Evolutionary conservation across 1,140 invertebrate genomes (phyloP).

Genomic region (Listronotus bonariensis): DNA sequence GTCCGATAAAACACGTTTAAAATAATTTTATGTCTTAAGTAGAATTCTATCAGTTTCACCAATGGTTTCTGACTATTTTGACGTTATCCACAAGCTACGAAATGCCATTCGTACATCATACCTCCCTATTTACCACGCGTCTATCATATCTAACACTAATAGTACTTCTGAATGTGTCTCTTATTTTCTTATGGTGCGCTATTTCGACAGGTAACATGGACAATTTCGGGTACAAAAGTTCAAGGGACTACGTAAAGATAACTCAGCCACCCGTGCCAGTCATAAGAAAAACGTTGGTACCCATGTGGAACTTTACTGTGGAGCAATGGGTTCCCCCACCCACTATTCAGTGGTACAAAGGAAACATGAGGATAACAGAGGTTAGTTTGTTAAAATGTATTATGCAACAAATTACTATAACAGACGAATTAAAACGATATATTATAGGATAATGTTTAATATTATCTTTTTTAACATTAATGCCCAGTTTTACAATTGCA

Average conservation of each 20-base stretch:
- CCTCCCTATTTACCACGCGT: background rate
- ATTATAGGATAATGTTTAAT: too few relatives aligned
- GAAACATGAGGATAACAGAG: constrained; percentile 63
- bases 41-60: too few relatives aligned
- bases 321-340: constrained; percentile 70
- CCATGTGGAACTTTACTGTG: constrained; percentile 67
- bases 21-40: too few relatives aligned
- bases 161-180: background rate
- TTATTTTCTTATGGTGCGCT: constrained; percentile 13
- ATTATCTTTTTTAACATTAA: too few relatives aligned
- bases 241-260: constrained; percentile 60
- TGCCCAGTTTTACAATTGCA: too few relatives aligned
- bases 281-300: constrained; percentile 55
- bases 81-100: too few relatives aligned
- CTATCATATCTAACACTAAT: background rate
- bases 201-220: constrained; percentile 21
- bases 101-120: too few relatives aligned
- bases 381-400: constrained; percentile 49
- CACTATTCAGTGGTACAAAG: constrained; percentile 70
- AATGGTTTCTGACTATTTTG: too few relatives aligned
- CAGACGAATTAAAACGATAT: too few relatives aligned
- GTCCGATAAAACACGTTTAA: too few relatives aligned
- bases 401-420: too few relatives aligned
- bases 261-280: constrained; percentile 55
- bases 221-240: constrained; percentile 14